Evolutionary conservation across 37 sponge, comb jelly and placozoan species (phyloP).

Genomic region (Hormiphora californensis): DNA sequence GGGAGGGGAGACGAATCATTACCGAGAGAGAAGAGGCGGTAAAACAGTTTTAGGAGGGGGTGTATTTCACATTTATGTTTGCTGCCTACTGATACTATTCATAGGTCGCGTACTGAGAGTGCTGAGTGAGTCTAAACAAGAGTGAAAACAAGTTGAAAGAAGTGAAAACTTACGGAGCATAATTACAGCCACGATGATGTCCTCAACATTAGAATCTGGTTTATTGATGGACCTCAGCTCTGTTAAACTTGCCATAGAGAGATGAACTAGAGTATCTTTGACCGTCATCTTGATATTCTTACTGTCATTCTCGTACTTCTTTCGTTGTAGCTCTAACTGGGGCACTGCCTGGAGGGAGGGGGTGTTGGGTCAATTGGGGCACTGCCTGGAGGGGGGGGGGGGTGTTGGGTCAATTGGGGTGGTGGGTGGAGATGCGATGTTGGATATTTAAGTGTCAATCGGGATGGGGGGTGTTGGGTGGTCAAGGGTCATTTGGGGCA

Average conservation of each 20-base stretch:
- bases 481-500: neutral
- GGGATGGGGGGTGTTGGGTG: neutral
- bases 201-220: constrained; percentile 68
- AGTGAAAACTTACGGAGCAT: constrained; percentile 59
- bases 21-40: neutral
- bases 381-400: neutral
- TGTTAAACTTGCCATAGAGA: constrained; percentile 51
- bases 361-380: neutral
- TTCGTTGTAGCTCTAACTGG: constrained; percentile 41
- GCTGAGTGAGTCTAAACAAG: too few species aligned
- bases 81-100: neutral
- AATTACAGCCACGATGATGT: constrained; percentile 73
- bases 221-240: constrained; percentile 66
- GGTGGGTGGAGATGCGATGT: neutral
- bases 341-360: constrained; percentile 26
- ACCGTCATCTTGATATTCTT: constrained; percentile 48
- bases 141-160: too few species aligned
- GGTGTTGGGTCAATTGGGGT: neutral
- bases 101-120: too few species aligned
- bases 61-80: neutral
- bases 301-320: neutral
- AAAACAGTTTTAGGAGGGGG: neutral
- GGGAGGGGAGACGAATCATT: neutral
- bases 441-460: too few species aligned
- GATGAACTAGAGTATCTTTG: constrained; percentile 12